Evolutionary conservation across 2,797 vertebrate genomes (phyloP).

Genomic region (Peromyscus attwateri): DNA sequence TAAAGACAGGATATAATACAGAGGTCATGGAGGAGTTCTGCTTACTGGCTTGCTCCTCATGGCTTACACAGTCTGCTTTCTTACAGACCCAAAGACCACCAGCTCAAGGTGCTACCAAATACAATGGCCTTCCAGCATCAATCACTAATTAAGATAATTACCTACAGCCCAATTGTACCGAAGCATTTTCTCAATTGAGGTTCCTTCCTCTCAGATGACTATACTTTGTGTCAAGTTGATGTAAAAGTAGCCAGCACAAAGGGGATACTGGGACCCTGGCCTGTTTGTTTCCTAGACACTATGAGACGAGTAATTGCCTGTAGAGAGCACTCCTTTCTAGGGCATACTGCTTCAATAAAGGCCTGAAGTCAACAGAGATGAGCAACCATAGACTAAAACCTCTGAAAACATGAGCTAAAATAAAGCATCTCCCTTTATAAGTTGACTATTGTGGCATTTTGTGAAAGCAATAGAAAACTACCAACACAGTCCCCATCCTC

Average conservation of each 20-base stretch:
- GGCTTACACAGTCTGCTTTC: not conserved
- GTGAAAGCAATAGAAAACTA: not conserved
- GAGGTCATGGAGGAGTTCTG: not conserved
- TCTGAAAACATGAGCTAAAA: not conserved
- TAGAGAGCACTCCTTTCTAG: not conserved
- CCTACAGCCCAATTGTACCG: too few species aligned
- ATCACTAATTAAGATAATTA: not conserved
- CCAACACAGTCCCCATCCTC: too few species aligned
- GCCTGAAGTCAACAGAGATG: not conserved
- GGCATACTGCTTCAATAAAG: not conserved
- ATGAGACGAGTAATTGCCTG: not conserved
- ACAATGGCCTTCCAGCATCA: not conserved
- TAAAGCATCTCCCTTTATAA: not conserved
- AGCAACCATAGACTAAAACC: not conserved
- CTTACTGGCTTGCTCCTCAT: not conserved
- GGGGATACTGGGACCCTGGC: not conserved
- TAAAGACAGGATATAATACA: not conserved
- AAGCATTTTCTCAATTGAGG: not conserved
- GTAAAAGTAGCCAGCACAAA: not conserved
- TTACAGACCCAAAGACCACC: not conserved
- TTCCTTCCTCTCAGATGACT: not conserved
- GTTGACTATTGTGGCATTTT: not conserved
- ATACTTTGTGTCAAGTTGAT: not conserved
- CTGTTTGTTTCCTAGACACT: not conserved
- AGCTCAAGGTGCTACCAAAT: not conserved